Conservation (phyloP, 1,140 invertebrate genomes). For the Heliconius hermathena region DNA sequence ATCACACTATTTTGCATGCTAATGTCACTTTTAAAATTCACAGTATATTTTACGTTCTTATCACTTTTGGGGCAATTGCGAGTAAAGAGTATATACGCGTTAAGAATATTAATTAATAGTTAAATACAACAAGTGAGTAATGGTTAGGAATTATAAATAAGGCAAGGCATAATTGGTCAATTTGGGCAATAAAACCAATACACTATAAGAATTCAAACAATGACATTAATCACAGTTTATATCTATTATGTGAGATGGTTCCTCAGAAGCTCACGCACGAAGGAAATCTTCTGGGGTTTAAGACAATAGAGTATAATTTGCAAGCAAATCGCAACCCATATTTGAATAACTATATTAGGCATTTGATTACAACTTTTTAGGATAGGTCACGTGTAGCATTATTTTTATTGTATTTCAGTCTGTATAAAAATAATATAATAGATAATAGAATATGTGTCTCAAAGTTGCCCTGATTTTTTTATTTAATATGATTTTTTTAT, state of each 20-base stretch:
- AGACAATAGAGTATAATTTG: not conserved
- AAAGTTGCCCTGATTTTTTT: no score
- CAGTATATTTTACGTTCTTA: conserved; percentile 49
- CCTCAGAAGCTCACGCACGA: conserved; percentile 1
- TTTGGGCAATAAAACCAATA: conserved; percentile 36
- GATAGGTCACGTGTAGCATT: not conserved
- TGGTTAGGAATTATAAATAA: conserved; percentile 28
- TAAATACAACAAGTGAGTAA: conserved; percentile 29
- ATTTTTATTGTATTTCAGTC: no score
- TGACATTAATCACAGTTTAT: conserved; percentile 30
- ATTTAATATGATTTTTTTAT: no score
- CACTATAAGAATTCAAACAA: conserved; percentile 33
- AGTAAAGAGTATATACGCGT: conserved; percentile 38
- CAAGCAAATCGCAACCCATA: not conserved
- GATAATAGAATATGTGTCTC: no score
- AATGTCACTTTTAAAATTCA: conserved; percentile 56
- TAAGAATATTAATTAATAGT: conserved; percentile 49
- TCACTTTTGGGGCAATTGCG: conserved; percentile 49
- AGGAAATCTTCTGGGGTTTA: not conserved
- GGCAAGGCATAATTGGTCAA: conserved; percentile 38
- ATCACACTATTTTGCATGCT: conserved; percentile 50
- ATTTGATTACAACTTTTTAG: not conserved
- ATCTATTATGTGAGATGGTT: conserved; percentile 24
- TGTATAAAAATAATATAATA: no score
- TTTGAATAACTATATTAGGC: not conserved